Conservation (phyloP, 2,113 vertebrate genomes). For the Mus musculus region DNA sequence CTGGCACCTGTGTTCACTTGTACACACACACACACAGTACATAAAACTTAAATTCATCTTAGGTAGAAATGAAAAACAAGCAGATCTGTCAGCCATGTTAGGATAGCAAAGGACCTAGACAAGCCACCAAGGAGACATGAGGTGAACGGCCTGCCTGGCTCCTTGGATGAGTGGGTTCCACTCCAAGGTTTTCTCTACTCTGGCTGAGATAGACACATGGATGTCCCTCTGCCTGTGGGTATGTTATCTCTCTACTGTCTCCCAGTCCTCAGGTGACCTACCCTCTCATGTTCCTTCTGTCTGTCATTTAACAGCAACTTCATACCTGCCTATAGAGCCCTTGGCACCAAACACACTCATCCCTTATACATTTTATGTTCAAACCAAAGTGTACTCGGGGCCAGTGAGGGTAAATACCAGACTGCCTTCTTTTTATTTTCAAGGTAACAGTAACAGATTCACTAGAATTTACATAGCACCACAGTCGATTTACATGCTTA, state of each 20-base stretch:
- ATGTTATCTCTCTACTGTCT: accelerated
- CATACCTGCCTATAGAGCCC: accelerated
- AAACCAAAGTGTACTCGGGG: conserved; percentile 19
- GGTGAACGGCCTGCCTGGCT: not conserved
- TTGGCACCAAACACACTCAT: not conserved
- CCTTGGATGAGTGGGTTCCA: accelerated
- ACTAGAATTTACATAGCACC: conserved; percentile 86
- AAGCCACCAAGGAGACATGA: not conserved
- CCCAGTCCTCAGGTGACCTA: not conserved
- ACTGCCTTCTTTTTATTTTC: conserved; percentile 81
- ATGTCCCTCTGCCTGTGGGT: not conserved
- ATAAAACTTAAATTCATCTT: not conserved
- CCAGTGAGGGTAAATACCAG: conserved; percentile 59
- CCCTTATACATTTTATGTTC: conserved; percentile 54
- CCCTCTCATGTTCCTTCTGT: not conserved
- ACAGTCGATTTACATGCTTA: conserved; percentile 88
- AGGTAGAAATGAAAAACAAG: not conserved
- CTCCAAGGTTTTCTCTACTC: accelerated
- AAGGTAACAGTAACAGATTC: conserved; percentile 88
- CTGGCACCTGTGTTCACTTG: not conserved
- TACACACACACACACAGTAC: not conserved
- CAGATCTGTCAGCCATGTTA: accelerated
- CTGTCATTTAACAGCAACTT: not conserved
- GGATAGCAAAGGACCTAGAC: not conserved
- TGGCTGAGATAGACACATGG: not conserved